phyloP scores from a whole-genome alignment of 2,797 vertebrate genomes.

The Hyperoplus lanceolatus region DNA sequence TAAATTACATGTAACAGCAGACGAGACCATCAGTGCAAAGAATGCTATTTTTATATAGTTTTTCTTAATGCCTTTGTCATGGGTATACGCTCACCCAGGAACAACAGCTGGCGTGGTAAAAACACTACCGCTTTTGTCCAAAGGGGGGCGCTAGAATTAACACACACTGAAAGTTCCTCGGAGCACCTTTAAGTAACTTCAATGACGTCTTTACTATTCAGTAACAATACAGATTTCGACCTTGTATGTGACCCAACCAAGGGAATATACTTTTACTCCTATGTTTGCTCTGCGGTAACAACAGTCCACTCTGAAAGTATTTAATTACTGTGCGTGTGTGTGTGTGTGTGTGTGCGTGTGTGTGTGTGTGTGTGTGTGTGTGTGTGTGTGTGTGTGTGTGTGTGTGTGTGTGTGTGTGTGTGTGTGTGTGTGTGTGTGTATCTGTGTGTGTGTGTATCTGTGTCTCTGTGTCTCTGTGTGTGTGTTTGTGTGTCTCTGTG shows the following conservation, averaged over 20 bases:
- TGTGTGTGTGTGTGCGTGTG: too few relatives aligned
- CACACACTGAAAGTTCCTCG: too few relatives aligned
- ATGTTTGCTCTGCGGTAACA: background rate
- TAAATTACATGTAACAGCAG: too few relatives aligned
- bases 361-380: slow-evolving; percentile 22
- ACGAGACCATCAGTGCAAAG: too few relatives aligned
- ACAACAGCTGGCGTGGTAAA: too few relatives aligned
- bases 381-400: slow-evolving; percentile 43
- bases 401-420: background rate
- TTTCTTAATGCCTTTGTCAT: too few relatives aligned
- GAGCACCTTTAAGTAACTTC: background rate
- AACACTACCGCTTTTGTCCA: too few relatives aligned
- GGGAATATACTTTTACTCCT: background rate
- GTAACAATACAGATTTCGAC: background rate
- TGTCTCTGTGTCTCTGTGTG: slow-evolving; percentile 42
- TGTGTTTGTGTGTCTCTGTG: too few relatives aligned
- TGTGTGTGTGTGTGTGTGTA: background rate
- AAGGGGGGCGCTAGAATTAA: too few relatives aligned
- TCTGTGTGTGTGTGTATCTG: slow-evolving; percentile 31
- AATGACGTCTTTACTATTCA: background rate
- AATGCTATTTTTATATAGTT: too few relatives aligned
- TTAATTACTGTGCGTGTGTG: background rate
- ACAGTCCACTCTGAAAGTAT: background rate
- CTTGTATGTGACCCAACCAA: too few relatives aligned
- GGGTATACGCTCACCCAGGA: too few relatives aligned